Evolutionary conservation across 1,140 invertebrate genomes (phyloP).

Genomic region (Apocrypta bakeri): DNA sequence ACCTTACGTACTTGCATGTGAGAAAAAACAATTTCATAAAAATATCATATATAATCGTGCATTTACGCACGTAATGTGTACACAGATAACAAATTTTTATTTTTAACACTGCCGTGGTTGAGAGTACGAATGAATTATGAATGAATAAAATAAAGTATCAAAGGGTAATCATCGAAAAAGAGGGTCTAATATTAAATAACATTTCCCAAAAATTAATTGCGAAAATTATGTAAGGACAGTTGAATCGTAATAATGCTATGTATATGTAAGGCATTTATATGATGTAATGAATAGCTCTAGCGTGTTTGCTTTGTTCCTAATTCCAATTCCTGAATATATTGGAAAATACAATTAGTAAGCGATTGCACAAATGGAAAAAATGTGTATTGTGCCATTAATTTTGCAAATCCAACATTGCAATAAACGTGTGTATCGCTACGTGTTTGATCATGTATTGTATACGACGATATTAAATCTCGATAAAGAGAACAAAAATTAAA

Average conservation of each 20-base stretch:
- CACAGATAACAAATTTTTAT: conserved; percentile 45
- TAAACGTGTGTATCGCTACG: conserved; percentile 42
- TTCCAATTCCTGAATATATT: conserved; percentile 44
- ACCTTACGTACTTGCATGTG: conserved; percentile 35
- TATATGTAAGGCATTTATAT: conserved; percentile 28
- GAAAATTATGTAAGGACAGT: conserved; percentile 24
- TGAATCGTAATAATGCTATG: conserved; percentile 39
- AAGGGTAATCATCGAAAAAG: conserved; percentile 36
- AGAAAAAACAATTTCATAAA: conserved; percentile 35
- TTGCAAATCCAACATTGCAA: conserved; percentile 39
- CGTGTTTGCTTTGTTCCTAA: conserved; percentile 50
- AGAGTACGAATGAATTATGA: conserved; percentile 45
- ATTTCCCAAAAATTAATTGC: conserved; percentile 26
- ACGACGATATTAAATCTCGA: conserved; percentile 34
- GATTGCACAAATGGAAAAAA: conserved; percentile 42
- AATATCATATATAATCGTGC: conserved; percentile 26
- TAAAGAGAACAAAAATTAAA: conserved; percentile 9
- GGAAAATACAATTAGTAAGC: conserved; percentile 46
- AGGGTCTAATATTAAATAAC: conserved; percentile 36
- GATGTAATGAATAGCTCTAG: conserved; percentile 38
- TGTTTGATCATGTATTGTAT: conserved; percentile 46
- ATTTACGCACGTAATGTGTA: conserved; percentile 35
- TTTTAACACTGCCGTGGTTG: conserved; percentile 44
- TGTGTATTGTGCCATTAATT: conserved; percentile 44
- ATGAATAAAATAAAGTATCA: conserved; percentile 30